A percentile compares a stretch with the other conserved stretches of the same genome.
These are phyloP conservation scores for Mionectes macconnelli DNA, from an alignment of 2,113 vertebrate species.

Conservation along the genomic window DNA sequence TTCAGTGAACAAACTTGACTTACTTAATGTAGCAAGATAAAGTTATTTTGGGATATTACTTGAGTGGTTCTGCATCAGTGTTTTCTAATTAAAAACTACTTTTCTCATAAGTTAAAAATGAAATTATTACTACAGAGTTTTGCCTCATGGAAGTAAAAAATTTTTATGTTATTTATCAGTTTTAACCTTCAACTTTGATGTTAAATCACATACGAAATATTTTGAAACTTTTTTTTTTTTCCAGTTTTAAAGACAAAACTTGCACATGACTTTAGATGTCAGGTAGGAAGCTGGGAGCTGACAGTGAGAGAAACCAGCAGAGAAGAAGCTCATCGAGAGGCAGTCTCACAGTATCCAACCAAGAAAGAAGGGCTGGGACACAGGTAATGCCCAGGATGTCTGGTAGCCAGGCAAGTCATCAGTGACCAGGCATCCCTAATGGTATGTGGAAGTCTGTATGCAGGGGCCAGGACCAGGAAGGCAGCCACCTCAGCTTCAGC, in stretches of 20 bases:
- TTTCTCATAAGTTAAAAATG: background rate
- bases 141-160: background rate
- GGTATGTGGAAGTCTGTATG: fast-evolving
- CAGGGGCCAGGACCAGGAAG: fast-evolving
- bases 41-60: background rate
- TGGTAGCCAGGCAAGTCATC: background rate
- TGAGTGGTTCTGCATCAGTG: background rate
- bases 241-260: background rate
- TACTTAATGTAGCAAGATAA: conserved; percentile 1
- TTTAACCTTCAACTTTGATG: background rate
- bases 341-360: background rate
- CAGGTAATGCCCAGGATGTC: fast-evolving
- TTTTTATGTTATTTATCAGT: background rate
- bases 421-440: background rate
- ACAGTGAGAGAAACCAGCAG: background rate
- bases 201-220: background rate
- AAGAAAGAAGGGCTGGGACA: background rate
- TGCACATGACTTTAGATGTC: background rate
- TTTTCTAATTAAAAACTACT: conserved; percentile 1
- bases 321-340: fast-evolving
- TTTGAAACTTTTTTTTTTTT: background rate
- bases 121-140: background rate
- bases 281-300: background rate
- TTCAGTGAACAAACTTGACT: background rate
- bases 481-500: background rate